phyloP scores from a whole-genome alignment of 37 sponge, comb jelly and placozoan genomes.

The Lycopodina hypogea region DNA sequence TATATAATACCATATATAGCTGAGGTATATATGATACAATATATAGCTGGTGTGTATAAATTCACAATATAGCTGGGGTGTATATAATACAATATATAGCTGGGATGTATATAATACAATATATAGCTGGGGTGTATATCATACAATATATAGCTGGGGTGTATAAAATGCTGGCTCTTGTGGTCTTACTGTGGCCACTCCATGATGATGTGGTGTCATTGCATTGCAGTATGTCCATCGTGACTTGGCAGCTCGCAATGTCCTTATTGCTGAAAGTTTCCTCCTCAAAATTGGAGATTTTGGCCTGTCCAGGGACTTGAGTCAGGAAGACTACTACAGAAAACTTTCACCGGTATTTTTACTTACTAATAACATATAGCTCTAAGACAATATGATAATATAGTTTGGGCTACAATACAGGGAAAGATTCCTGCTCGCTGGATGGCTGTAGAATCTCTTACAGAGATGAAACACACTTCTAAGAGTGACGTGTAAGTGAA shows the following conservation, averaged over 20 bases:
- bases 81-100: no score
- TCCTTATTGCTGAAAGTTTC: constrained; percentile 69
- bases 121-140: no score
- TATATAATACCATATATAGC: no score
- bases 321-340: constrained; percentile 60
- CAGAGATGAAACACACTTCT: constrained; percentile 50
- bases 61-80: no score
- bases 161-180: neutral
- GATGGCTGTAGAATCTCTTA: constrained; percentile 84
- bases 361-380: neutral
- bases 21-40: no score
- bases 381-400: neutral
- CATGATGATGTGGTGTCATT: no score
- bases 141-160: neutral
- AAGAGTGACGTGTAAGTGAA: constrained; percentile 78
- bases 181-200: neutral
- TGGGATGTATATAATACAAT: no score
- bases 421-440: constrained; percentile 73
- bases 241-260: constrained; percentile 80
- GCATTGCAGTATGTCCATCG: constrained; percentile 62
- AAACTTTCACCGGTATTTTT: constrained; percentile 45
- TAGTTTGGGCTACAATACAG: neutral
- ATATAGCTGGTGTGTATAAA: no score
- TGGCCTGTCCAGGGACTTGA: constrained; percentile 67
- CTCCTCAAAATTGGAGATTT: constrained; percentile 74